Evolutionary conservation across 2,113 vertebrate genomes (phyloP), one percentile per base, ranked within the genome.

Genomic region (Bufo bufo): DNA sequence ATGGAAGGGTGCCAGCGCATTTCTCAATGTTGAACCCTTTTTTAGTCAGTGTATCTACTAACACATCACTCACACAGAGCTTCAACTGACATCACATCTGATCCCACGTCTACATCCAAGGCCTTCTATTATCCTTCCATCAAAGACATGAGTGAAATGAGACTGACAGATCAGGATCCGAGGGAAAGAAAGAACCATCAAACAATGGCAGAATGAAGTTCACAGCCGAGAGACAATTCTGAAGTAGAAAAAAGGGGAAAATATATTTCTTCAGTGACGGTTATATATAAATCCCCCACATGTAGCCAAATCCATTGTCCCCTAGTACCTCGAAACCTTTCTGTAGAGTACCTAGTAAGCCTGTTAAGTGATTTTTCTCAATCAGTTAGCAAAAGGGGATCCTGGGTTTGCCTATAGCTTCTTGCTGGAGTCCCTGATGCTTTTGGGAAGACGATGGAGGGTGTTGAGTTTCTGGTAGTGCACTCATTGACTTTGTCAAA

Each of bases 51-150:
- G 33, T 80, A 80, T 80, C 52, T 80, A 43, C 52, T 80, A 80
- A 80, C 78, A 80, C 54, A 80, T 80, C 78, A 80, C 52, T 80
- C 78, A 80, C 78, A 80, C n/a, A 0, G 54, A 59, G 71, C 71
- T 74, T 80, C 23, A 23, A 23, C 54, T 80, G 78, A 80, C 78
- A 80, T 80, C 78, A 80, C 78, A 59, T 58, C 54, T 80, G 78
- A 80, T 58, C 54, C 52, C 78, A 43, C 56, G 78, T 59, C 43
- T 80, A 59, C 78, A 80, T 59, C 54, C 78, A 58, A 80, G 78
- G 52, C 78, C 78, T 80, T 80, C 45, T 59, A 80, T 80, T 80
- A 80, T 80, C 71, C 71, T 74, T 74, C 33, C 78, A 59, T 80
- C 78, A 80, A 45, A 58, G 54, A 80, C 23, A 17, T 80, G 54